Evolutionary conservation across 2,888 invertebrate genomes (phyloP).

Genomic region (Himalopsyche anomala): DNA sequence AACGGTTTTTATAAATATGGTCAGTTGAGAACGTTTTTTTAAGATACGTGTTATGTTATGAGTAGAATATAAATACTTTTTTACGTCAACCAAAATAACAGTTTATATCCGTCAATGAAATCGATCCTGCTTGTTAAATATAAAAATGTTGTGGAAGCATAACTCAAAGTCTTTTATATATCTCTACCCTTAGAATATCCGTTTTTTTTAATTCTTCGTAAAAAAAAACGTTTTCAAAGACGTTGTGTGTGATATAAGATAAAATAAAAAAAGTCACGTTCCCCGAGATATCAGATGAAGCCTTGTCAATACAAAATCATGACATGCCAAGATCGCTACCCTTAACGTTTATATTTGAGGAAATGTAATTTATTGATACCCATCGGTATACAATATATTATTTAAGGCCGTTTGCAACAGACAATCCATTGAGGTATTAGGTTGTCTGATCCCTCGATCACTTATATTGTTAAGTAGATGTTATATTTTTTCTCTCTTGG

Average conservation of each 20-base stretch:
- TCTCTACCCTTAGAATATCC: too few relatives aligned
- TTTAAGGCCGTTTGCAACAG: constrained; percentile 8
- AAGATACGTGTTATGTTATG: too few relatives aligned
- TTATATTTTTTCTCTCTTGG: neutral
- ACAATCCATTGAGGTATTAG: constrained; percentile 16
- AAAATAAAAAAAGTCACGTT: constrained; percentile 20
- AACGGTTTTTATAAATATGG: too few relatives aligned
- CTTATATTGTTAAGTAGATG: neutral
- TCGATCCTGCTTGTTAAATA: too few relatives aligned
- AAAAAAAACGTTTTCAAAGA: too few relatives aligned
- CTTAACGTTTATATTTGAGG: constrained; percentile 7
- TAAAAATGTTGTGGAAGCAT: too few relatives aligned
- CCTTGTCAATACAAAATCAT: constrained; percentile 22
- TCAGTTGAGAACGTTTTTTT: too few relatives aligned
- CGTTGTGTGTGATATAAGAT: neutral
- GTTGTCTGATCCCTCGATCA: constrained; percentile 2
- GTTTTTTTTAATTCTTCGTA: too few relatives aligned
- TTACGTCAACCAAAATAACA: too few relatives aligned
- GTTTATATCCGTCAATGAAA: too few relatives aligned
- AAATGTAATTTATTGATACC: constrained; percentile 3
- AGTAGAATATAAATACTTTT: too few relatives aligned
- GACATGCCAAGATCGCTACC: neutral
- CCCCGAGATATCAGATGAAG: constrained; percentile 1
- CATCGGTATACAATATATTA: neutral
- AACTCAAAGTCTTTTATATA: too few relatives aligned